Evolutionary conservation across 2,888 invertebrate species (phyloP).

Genomic region (Apamea sordens): DNA sequence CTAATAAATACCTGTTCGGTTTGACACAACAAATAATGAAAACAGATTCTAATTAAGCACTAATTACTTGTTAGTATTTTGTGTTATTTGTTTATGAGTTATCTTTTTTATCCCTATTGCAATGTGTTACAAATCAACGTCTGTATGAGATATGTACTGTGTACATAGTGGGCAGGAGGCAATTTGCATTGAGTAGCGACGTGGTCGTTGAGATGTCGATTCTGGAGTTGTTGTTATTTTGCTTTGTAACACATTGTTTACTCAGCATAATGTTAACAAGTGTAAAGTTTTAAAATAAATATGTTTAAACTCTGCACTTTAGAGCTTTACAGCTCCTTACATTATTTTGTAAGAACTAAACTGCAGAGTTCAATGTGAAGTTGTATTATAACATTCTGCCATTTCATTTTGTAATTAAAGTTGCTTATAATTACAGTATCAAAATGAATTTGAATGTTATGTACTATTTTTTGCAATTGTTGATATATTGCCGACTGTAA

Average conservation of each 20-base stretch:
- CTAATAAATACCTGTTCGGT: slow-evolving; percentile 55
- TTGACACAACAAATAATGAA: slow-evolving; percentile 53
- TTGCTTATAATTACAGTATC: slow-evolving; percentile 50
- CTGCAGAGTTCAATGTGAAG: slow-evolving; percentile 41
- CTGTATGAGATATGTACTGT: slow-evolving; percentile 56
- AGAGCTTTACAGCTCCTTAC: slow-evolving; percentile 44
- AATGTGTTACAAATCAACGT: slow-evolving; percentile 55
- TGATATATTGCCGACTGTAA: slow-evolving; percentile 54
- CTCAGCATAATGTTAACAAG: slow-evolving; percentile 54
- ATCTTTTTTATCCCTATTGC: slow-evolving; percentile 29
- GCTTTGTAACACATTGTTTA: slow-evolving; percentile 52
- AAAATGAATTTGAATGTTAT: slow-evolving; percentile 43
- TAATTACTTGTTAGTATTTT: slow-evolving; percentile 45
- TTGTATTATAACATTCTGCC: slow-evolving; percentile 45
- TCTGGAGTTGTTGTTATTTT: slow-evolving; percentile 24
- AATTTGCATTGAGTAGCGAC: slow-evolving; percentile 22
- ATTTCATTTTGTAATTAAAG: slow-evolving; percentile 54
- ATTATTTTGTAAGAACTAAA: slow-evolving; percentile 54
- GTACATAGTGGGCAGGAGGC: slow-evolving; percentile 52
- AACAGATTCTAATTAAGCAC: slow-evolving; percentile 46
- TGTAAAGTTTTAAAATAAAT: slow-evolving; percentile 50
- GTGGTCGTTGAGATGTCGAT: slow-evolving; percentile 19
- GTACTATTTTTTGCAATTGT: slow-evolving; percentile 67
- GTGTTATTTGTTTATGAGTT: slow-evolving; percentile 48
- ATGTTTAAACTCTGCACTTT: slow-evolving; percentile 49